Percentiles rank a stretch among this genome's conserved stretches.
Conservation (phyloP, 53 echinoderm and acorn worm genomes). For the Holothuria scabra region DNA sequence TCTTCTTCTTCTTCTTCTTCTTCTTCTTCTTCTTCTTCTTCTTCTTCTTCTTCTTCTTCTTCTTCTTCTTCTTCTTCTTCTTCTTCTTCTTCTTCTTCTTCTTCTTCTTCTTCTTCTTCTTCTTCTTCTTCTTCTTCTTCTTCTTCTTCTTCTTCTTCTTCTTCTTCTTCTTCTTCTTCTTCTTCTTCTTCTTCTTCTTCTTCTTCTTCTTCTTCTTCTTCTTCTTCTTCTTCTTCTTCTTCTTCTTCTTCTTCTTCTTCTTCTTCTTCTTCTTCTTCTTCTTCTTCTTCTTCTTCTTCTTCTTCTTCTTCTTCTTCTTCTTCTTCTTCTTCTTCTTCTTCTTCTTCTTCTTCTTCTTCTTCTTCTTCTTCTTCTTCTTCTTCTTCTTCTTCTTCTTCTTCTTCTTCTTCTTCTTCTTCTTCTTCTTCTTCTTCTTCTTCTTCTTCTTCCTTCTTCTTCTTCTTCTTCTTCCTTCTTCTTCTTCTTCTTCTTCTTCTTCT, state of each 20-base stretch:
- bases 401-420: background rate
- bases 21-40: background rate
- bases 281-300: constrained; percentile 15
- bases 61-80: background rate
- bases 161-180: background rate
- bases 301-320: constrained; percentile 32
- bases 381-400: background rate
- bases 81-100: constrained; percentile 1
- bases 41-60: background rate
- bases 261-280: constrained; percentile 9
- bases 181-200: background rate
- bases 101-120: background rate
- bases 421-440: background rate
- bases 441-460: constrained; percentile 13
- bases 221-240: background rate
- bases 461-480: constrained; percentile 12
- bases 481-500: constrained; percentile 17
- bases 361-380: background rate
- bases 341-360: background rate
- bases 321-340: background rate
- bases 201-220: constrained; percentile 15
- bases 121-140: background rate
- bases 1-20: background rate
- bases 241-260: background rate
- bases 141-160: background rate